A percentile compares a stretch with the other conserved stretches of the same genome.
Conservation (phyloP, 2,797 vertebrate genomes). For the Phaenicophaeus curvirostris region DNA sequence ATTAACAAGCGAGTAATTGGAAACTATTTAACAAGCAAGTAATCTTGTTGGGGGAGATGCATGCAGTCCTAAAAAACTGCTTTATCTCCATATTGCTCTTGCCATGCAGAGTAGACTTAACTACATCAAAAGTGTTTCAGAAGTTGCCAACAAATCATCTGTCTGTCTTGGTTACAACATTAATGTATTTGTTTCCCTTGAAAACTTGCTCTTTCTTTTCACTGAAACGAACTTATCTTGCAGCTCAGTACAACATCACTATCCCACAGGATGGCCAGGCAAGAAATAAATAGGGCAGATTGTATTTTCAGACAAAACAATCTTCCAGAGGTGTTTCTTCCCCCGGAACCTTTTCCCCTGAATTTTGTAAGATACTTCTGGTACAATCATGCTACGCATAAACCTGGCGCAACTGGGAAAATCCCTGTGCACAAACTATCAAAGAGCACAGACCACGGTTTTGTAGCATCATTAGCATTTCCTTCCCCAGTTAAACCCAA, state of each 20-base stretch:
- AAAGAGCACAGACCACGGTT: not conserved
- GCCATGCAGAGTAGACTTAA: not conserved
- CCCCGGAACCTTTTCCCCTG: not conserved
- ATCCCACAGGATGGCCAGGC: not conserved
- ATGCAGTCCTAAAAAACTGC: not conserved
- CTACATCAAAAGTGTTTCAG: not conserved
- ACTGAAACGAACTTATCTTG: not conserved
- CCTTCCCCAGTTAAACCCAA: not conserved
- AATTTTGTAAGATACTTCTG: not conserved
- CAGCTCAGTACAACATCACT: not conserved
- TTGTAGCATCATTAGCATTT: not conserved
- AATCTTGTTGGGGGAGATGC: not conserved
- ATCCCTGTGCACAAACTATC: not conserved
- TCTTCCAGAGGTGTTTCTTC: not conserved
- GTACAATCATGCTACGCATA: rapidly evolving
- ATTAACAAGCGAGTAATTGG: not conserved
- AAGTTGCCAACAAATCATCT: not conserved
- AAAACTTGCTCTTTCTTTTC: not conserved
- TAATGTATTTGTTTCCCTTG: not conserved
- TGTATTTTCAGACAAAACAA: not conserved
- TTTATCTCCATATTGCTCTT: not conserved
- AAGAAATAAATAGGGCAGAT: not conserved
- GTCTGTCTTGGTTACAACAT: not conserved
- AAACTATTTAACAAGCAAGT: not conserved
- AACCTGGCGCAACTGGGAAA: not conserved